These are phyloP conservation scores for Dendroctonus ponderosae DNA, from an alignment of 1,140 invertebrate species.

Conservation along the genomic window DNA sequence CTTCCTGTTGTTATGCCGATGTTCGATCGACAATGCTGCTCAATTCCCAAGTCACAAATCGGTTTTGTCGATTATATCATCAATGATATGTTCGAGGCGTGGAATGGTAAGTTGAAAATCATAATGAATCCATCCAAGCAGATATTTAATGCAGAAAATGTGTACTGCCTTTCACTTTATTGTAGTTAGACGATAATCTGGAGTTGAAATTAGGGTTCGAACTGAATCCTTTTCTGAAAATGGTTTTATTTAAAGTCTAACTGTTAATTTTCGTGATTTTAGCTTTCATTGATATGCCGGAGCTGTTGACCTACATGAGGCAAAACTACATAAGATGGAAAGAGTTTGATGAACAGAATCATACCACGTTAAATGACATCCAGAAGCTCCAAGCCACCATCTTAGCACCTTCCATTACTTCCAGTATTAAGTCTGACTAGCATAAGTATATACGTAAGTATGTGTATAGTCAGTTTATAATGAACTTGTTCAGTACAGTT, in stretches of 20 bases:
- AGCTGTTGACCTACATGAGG: constrained; percentile 79
- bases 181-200: too few species aligned
- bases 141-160: constrained; percentile 1
- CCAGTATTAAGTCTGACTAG: constrained; percentile 41
- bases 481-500: too few species aligned
- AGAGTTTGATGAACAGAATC: constrained; percentile 71
- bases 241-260: background rate
- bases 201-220: too few species aligned
- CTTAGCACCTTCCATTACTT: constrained; percentile 36
- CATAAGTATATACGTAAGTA: constrained; percentile 41
- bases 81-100: constrained; percentile 95
- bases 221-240: background rate
- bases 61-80: constrained; percentile 97
- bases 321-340: constrained; percentile 91
- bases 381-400: constrained; percentile 53
- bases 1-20: constrained; percentile 95
- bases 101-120: constrained; percentile 75
- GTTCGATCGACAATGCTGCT: constrained; percentile 89
- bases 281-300: constrained; percentile 92
- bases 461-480: background rate
- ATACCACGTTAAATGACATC: constrained; percentile 68
- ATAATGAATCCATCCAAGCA: background rate
- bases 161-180: background rate
- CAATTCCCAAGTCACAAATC: constrained; percentile 94
- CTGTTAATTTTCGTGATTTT: constrained; percentile 41